Percentiles rank a stretch among this genome's conserved stretches.
Conservation (phyloP, 2,797 vertebrate genomes). For the Holocentrus rufus region DNA sequence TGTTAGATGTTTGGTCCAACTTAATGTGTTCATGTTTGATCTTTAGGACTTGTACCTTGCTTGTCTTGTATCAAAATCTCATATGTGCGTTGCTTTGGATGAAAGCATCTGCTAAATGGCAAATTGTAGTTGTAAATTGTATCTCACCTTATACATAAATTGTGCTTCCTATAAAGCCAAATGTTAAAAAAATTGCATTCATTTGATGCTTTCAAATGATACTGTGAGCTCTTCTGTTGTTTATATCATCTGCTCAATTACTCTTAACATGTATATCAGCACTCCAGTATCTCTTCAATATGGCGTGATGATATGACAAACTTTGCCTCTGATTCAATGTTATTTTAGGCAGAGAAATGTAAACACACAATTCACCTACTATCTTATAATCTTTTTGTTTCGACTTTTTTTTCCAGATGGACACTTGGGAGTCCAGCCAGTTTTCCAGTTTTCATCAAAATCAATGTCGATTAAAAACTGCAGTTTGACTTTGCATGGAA, state of each 20-base stretch:
- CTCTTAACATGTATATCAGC: background rate
- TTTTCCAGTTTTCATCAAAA: constrained; percentile 18
- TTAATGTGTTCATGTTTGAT: background rate
- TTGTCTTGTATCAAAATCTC: no score
- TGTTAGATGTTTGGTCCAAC: background rate
- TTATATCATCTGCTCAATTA: background rate
- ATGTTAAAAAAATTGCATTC: background rate
- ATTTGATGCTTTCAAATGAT: background rate
- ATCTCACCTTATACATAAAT: background rate
- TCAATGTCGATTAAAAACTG: background rate
- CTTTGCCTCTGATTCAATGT: no score
- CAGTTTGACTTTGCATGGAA: background rate
- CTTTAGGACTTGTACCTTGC: background rate
- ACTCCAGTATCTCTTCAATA: background rate
- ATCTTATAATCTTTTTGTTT: background rate
- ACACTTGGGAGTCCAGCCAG: background rate
- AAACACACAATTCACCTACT: no score
- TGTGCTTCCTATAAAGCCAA: background rate
- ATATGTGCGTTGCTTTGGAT: no score
- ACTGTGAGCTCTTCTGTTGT: background rate
- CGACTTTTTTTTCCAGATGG: background rate
- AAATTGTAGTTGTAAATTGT: no score
- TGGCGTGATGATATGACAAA: background rate
- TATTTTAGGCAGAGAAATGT: no score
- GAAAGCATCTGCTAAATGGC: no score